Evolutionary conservation across 1,140 invertebrate species (phyloP).

Genomic region (Dendroctonus ponderosae): DNA sequence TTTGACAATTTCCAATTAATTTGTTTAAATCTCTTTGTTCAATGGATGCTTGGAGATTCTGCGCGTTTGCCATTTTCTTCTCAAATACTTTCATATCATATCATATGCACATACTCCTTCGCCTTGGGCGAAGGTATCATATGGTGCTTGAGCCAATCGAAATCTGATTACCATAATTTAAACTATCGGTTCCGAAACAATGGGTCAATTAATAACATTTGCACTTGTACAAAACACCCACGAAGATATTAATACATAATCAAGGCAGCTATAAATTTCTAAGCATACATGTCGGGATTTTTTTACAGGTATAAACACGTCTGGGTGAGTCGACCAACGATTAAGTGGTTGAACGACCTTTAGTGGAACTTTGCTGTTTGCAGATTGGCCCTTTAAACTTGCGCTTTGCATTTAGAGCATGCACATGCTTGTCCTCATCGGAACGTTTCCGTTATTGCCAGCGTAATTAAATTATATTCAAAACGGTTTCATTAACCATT

Average conservation of each 20-base stretch:
- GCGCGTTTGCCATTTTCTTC: too few species aligned
- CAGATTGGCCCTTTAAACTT: too few species aligned
- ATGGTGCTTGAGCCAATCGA: conserved; percentile 12
- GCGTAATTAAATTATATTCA: too few species aligned
- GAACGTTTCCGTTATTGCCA: too few species aligned
- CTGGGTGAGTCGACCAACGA: conserved; percentile 1
- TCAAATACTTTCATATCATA: too few species aligned
- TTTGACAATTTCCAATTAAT: too few species aligned
- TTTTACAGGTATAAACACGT: conserved; percentile 9
- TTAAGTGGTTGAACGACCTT: conserved; percentile 19
- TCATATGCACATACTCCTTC: too few species aligned
- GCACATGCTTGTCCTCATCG: too few species aligned
- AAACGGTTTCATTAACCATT: too few species aligned
- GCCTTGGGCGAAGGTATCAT: not conserved
- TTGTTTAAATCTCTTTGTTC: too few species aligned
- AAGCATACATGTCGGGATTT: conserved; percentile 9
- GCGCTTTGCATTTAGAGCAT: too few species aligned
- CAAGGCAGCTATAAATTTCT: conserved; percentile 17
- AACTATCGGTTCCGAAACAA: conserved; percentile 19
- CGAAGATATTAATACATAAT: conserved; percentile 18
- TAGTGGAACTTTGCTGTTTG: not conserved
- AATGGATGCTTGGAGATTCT: too few species aligned
- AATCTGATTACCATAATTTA: conserved; percentile 21
- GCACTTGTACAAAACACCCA: conserved; percentile 25
- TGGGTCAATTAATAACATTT: conserved; percentile 32